Base-by-base conservation (phyloP, 2,797 vertebrate genomes). In the Chaetophractus vellerosus region DNA sequence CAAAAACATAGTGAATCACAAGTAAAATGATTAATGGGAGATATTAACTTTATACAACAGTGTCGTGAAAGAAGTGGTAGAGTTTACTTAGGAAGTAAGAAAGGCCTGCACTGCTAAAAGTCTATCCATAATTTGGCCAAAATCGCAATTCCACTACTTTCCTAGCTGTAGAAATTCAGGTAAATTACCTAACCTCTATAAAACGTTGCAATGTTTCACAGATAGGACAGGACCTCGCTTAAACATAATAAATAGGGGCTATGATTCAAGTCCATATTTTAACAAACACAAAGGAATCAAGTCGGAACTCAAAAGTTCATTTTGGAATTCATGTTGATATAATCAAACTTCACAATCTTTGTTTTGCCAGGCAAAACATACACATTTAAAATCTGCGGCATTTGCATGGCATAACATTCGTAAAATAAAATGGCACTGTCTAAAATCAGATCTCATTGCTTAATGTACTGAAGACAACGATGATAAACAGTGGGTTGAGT, bases 231-330 rank as follows among this genome's bases (percentile, higher is more conserved):
- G 28, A 61, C n/a, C 36, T 41, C 33, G 16, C 36, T 90, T 90
- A 90, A 96, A 91, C 21, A 88, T 64, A 71, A 81, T 45, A 95
- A 95, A 55, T 16, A 28, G 19, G 19, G 66, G 23, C 57, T 82
- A 95, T 61, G 91, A 88, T 61, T 91, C 71, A 93, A 91, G n/a
- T 59, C 48, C 69, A 82, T 24, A 18, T 87, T 96, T 96, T 80
- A 95, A 86, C 88, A 87, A 96, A 95, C 68, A 38, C 93, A 81
- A 95, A 82, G 38, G 31, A 81, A 96, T 87, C 75, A 91, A 85
- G 61, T 48, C 84, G 36, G 45, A 95, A 94, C 18, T 74, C 48
- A 81, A 88, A 95, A 81, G 75, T 88, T 84, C 82, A 75, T 81
- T 87, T 57, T 90, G 76, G 63, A 90, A 94, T 92, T 95, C n/a